Evolutionary conservation across 2,888 invertebrate species (phyloP).

Genomic region (Mamestra brassicae): DNA sequence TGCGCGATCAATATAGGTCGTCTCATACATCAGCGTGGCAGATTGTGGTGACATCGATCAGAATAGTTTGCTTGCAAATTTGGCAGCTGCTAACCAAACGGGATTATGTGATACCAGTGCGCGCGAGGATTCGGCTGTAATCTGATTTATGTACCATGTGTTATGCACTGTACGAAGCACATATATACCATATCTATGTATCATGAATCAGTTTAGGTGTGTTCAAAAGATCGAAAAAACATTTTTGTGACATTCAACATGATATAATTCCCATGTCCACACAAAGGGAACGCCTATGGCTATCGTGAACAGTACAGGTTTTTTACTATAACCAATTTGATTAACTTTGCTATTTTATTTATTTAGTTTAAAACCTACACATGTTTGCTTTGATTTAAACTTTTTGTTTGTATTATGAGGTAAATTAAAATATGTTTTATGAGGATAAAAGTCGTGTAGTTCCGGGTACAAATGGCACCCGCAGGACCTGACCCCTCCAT

Average conservation of each 20-base stretch:
- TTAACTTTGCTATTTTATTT: conserved; percentile 4
- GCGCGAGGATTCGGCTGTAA: conserved; percentile 70
- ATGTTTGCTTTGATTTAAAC: conserved; percentile 34
- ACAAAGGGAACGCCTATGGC: conserved; percentile 26
- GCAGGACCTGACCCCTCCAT: conserved; percentile 52
- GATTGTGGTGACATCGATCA: conserved; percentile 85
- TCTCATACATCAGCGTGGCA: conserved; percentile 76
- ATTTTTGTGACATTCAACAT: conserved; percentile 1
- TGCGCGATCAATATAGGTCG: conserved; percentile 72
- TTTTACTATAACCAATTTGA: neutral
- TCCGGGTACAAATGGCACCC: conserved; percentile 51
- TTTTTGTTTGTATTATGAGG: conserved; percentile 22
- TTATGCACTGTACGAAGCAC: conserved; percentile 38
- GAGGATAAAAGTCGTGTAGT: conserved; percentile 51
- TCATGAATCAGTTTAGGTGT: neutral
- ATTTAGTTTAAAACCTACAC: conserved; percentile 7
- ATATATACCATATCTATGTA: neutral
- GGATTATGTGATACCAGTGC: conserved; percentile 75
- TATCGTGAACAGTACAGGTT: neutral
- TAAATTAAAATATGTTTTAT: conserved; percentile 45
- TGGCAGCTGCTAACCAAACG: conserved; percentile 82
- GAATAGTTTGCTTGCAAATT: conserved; percentile 84
- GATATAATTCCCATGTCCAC: conserved; percentile 12
- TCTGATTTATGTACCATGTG: conserved; percentile 75
- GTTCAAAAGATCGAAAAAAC: neutral